Base-by-base conservation (phyloP, 2,797 vertebrate species). In the Synanceia verrucosa region DNA sequence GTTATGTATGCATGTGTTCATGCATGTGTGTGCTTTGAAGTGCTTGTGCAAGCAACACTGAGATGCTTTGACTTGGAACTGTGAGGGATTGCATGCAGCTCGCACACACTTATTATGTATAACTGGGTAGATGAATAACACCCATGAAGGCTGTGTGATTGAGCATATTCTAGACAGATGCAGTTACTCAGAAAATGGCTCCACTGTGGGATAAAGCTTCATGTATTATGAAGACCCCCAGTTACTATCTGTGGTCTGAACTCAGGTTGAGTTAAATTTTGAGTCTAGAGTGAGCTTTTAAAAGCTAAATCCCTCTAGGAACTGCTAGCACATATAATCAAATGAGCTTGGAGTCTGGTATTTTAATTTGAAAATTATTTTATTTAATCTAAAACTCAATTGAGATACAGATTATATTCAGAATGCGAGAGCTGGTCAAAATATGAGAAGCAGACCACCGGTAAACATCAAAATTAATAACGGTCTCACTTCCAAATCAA, bases 31-130 rank as follows among this genome's bases (percentile, higher is more conserved):
- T 26, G 59, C 31, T 65, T 21, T 29, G 65, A 78, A 85, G 57
- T 70, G 79, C 80, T 76, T 71, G 62, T 52, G 70, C 57, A 70
- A 78, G 82, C 83, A 81, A 70, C 37, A 77, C 1, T 34, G 33
- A 64, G 44, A 55, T 4, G 43, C 29, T 74, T 44, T 19, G 31
- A 73, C 34, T 57, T 71, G 57, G 41, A 60, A 66, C 21, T 59
- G 65, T 68, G 69, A 74, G 63, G 29, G 36, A 66, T 50, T 57
- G 69, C 60, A 43, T 62, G 83, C 60, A 48, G 55, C 82, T 83
- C 48, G 31, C 56, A 37, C 43, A n/a, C 57, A 48, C 73, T 76
- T 62, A 58, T 51, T 53, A 77, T 78, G 73, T 62, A 76, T 58
- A 63, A 55, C 70, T 21, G 52, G 43, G 14, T 36, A 10, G 41